Conservation (phyloP, 2,113 vertebrate species). For the Pelecanus crispus region DNA sequence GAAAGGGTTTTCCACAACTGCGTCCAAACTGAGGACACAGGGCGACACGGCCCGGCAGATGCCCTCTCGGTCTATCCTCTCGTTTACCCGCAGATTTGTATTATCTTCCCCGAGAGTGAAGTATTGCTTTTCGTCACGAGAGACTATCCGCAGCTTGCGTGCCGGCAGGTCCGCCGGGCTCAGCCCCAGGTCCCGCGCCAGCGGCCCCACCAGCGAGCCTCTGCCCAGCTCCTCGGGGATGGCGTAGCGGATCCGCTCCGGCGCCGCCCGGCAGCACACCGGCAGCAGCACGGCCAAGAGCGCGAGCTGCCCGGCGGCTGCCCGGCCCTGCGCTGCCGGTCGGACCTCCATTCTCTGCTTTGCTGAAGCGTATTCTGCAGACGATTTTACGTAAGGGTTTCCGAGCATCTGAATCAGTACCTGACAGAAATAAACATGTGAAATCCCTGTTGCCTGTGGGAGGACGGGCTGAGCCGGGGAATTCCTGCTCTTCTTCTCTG, state of each 20-base stretch:
- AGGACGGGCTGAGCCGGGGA: no score
- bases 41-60: constrained; percentile 59
- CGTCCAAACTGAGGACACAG: constrained; percentile 72
- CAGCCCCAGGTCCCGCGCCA: constrained; percentile 26
- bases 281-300: background rate
- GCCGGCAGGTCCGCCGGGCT: background rate
- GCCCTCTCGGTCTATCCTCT: constrained; percentile 76
- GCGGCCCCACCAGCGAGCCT: constrained; percentile 46
- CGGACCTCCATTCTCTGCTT: background rate
- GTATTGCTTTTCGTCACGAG: background rate
- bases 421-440: background rate
- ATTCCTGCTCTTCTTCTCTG: no score
- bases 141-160: background rate
- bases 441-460: no score
- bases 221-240: constrained; percentile 23
- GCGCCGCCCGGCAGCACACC: background rate
- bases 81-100: constrained; percentile 62
- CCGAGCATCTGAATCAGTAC: background rate
- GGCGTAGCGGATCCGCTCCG: background rate
- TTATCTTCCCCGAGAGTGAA: constrained; percentile 38
- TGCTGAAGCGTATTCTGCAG: background rate
- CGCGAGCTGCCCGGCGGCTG: background rate
- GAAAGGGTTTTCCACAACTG: constrained; percentile 76
- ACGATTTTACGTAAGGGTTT: background rate
- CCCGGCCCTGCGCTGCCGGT: background rate